Conservation (phyloP, 2,113 vertebrate genomes). For the Cricetomys ansorgei region DNA sequence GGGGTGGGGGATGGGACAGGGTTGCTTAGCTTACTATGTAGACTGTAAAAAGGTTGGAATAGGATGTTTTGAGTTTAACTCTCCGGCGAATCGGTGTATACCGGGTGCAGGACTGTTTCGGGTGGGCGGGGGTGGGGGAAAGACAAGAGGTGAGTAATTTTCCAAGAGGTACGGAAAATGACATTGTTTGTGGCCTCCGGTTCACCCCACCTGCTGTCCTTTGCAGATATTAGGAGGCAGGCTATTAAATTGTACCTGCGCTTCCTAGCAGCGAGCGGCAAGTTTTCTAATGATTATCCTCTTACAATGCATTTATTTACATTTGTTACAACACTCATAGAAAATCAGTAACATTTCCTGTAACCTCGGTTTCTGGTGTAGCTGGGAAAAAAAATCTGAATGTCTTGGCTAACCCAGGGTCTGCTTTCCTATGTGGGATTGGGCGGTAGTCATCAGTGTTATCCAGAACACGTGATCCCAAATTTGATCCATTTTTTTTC, state of each 20-base stretch:
- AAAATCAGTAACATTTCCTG: not conserved
- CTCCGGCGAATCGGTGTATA: not conserved
- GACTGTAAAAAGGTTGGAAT: conserved; percentile 7
- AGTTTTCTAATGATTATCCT: not conserved
- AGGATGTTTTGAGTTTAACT: not conserved
- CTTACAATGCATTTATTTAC: not conserved
- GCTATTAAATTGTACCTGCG: not conserved
- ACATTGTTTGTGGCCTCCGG: not conserved
- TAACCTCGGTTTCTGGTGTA: not conserved
- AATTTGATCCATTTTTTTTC: not conserved
- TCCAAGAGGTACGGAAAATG: not conserved
- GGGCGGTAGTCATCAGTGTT: not conserved
- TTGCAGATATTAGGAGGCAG: not conserved
- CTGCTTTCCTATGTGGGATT: not conserved
- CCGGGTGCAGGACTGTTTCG: not conserved
- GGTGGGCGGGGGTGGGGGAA: not conserved
- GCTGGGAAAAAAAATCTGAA: not conserved
- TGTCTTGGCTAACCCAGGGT: not conserved
- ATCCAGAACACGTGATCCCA: not conserved
- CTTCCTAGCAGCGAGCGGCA: conserved; percentile 53
- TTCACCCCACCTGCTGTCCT: not conserved
- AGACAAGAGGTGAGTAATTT: not conserved
- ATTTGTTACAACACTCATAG: not conserved
- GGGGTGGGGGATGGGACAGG: not conserved
- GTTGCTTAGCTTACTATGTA: not conserved